A percentile compares a stretch with the other conserved stretches of the same genome.
phyloP scores from a whole-genome alignment of 2,888 invertebrate genomes.

The Tachina lurida region DNA sequence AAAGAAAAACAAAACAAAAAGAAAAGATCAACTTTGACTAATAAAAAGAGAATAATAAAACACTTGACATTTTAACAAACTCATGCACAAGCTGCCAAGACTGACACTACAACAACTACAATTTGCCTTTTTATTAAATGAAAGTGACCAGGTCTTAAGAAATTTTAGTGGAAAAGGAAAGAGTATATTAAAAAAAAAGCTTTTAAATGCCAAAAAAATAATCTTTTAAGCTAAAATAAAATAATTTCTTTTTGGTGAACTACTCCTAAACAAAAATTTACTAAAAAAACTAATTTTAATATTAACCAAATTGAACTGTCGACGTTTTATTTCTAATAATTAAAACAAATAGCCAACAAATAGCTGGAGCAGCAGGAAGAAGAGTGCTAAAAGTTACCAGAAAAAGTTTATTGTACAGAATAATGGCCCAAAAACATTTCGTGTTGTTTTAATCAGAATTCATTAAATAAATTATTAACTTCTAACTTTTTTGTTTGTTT shows the following conservation, averaged over 20 bases:
- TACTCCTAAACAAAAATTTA: constrained; percentile 7
- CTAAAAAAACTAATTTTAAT: neutral
- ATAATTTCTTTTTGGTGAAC: neutral
- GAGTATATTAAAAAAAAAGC: too few relatives aligned
- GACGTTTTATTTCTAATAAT: neutral
- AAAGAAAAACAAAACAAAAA: neutral
- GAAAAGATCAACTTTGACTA: constrained; percentile 16
- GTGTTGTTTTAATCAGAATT: constrained; percentile 64
- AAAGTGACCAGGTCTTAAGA: neutral
- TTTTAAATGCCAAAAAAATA: too few relatives aligned
- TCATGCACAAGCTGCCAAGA: constrained; percentile 14
- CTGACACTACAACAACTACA: neutral
- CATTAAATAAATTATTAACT: constrained; percentile 69
- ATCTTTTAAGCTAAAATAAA: neutral
- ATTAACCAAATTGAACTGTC: neutral
- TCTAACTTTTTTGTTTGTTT: constrained; percentile 55
- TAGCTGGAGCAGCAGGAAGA: neutral
- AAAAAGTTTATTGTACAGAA: constrained; percentile 20
- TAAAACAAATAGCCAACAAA: neutral
- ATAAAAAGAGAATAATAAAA: constrained; percentile 55
- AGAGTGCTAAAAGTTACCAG: neutral
- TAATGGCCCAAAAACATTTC: constrained; percentile 7
- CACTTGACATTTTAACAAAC: constrained; percentile 62
- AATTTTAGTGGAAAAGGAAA: too few relatives aligned
- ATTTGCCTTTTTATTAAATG: neutral